Evolutionary conservation across 2,797 vertebrate genomes (phyloP), one percentile per base, ranked within the genome.

Genomic region (Falco cherrug): DNA sequence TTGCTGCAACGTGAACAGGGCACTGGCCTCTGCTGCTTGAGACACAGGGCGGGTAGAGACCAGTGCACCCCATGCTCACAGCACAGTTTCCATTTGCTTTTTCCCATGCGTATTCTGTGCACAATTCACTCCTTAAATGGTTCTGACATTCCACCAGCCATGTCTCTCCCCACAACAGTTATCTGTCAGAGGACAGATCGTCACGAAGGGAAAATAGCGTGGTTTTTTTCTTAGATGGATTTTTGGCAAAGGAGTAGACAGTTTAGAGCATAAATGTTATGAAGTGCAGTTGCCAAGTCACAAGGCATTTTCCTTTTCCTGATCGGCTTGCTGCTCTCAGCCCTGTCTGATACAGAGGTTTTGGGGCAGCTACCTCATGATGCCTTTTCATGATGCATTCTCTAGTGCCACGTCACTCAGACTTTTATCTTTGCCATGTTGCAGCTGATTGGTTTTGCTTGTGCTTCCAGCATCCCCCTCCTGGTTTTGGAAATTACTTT

Each of bases 251-350:
- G 2, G 22, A 76, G 67, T 39, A 41, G 91, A 31, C 68, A 60
- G 59, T 93, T 80, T 59, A 87, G 91, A 96, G 68, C 92, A 91
- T 70, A 91, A 81, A 39, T 68, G 47, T 91, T 90, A 53, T 25
- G 41, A 89, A 76, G 7, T 45, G 73, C 90, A 79, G 68, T 89
- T 96, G 87, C 82, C 82, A 96, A 97, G 61, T 88, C 94, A 97
- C 69, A 83, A 93, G 76, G 89, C 76, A 41, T 78, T 94, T 95
- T 91, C 37, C 33, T 92, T 90, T 74, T 79, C 96, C 81, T 60
- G 33, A 77, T 90, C 76, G 68, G 33, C 61, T 92, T 87, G 64
- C 74, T 97, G 43, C 65, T 91, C 77, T 80, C 89, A 47, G 21
- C 31, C 47, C 26, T 59, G 51, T 82, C 51, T 84, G 64, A 84